These are phyloP conservation scores for Seira ritae DNA, from an alignment of 2,888 invertebrate genomes.

Conservation along the genomic window DNA sequence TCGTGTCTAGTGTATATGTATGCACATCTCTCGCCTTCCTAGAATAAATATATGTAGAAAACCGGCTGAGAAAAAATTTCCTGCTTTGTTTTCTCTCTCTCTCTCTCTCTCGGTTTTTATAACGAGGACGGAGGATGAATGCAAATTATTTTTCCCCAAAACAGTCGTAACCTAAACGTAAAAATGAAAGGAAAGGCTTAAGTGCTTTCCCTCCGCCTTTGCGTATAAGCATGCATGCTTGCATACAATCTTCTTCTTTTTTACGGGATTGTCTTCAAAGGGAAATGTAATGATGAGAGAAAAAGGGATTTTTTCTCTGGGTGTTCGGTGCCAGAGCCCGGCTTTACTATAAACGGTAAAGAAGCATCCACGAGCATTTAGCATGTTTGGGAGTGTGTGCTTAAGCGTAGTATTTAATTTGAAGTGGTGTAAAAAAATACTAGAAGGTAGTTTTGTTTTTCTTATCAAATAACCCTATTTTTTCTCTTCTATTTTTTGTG, in stretches of 20 bases:
- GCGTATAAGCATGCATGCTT: background rate
- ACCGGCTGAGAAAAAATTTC: background rate
- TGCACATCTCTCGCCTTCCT: background rate
- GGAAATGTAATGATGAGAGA: constrained; percentile 54
- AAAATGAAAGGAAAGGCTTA: constrained; percentile 47
- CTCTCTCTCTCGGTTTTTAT: constrained; percentile 42
- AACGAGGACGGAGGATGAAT: constrained; percentile 45
- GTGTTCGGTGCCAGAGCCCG: constrained; percentile 3
- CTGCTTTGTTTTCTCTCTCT: background rate
- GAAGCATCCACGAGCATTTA: constrained; percentile 23
- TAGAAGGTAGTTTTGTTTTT: background rate
- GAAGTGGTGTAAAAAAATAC: constrained; percentile 26
- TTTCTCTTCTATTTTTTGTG: background rate
- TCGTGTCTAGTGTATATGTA: background rate
- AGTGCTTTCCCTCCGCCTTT: constrained; percentile 34
- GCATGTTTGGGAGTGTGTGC: constrained; percentile 13
- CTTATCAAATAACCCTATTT: background rate
- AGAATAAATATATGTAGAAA: background rate
- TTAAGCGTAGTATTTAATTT: constrained; percentile 34
- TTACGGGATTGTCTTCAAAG: constrained; percentile 45
- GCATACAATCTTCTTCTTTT: background rate
- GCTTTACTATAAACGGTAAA: constrained; percentile 31
- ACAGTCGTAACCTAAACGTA: constrained; percentile 56
- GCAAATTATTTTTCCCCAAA: constrained; percentile 62
- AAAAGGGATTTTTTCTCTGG: constrained; percentile 43